Evolutionary conservation across 2,888 invertebrate species (phyloP), one percentile per base, ranked within the genome.

Genomic region (Cerastis leucographa): DNA sequence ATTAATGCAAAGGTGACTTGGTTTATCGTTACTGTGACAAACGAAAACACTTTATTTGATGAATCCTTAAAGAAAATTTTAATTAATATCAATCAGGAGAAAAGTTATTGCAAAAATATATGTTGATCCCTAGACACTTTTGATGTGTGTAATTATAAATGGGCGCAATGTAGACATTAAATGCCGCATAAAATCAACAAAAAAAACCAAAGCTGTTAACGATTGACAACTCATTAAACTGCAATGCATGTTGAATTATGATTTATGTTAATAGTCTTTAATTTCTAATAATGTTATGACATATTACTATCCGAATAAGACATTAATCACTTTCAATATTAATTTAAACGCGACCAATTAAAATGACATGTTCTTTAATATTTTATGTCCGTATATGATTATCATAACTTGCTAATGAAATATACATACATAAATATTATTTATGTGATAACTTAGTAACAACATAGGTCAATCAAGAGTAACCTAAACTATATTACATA

Each of bases 221-320:
- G 12, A 22, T n/a, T 74, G 83, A 74, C 74, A 85, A 69, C 25
- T 82, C 40, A 83, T 74, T 85, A 83, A 69, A 74, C 62, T 29
- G 65, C 59, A 82, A 46, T 71, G 66, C 44, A 56, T 82, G 64
- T 71, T 71, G 25, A 80, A 35, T 67, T 54, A 76, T 80, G 67
- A 76, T 74, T 74, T 76, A 86, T 83, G 78, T 59, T 78, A 88
- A 89, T 80, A 69, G 66, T 66, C 51, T 25, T 71, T 81, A 83
- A 80, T 88, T 81, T 85, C 79, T 78, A 81, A 81, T 77, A 77
- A 84, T 89, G 67, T 87, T 89, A 25, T 89, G 85, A 87, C 87
- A 83, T 72, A 76, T 74, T 69, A 83, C 71, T 85, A 62, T 74
- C 61, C 9, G 64, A 85, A 71, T 80, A 74, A 78, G 76, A 87